Evolutionary conservation across 2,888 invertebrate genomes (phyloP), one percentile per base, ranked within the genome.

Genomic region (Xestia sexstrigata): DNA sequence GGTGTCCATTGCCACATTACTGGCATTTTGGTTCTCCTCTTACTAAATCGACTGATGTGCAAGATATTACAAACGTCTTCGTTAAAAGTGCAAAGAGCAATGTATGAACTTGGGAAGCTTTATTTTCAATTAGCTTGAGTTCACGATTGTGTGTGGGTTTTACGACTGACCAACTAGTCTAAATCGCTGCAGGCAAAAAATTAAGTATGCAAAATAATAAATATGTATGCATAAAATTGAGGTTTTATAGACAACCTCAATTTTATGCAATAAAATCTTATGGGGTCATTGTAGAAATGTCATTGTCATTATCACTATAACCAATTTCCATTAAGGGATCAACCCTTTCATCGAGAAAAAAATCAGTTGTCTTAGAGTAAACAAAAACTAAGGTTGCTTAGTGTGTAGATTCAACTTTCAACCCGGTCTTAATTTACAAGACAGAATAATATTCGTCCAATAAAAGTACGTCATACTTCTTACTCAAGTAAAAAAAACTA

Each of bases 281-380:
- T 13, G 13, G 55, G 13, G 55, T 55, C 6, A 15, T 15, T 26
- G 23, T 26, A 26, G n/a, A n/a, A 5, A n/a, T 35, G 35, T 35
- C 35, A 35, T 35, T 35, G 35, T n/a, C n/a, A n/a, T n/a, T 13
- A n/a, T 55, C 4, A 11, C 23, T n/a, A n/a, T 55, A n/a, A 55
- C 1, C 8, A 55, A 55, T 11, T 55, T 13, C 2, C 0, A 4
- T 11, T 4, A n/a, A 4, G 11, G n/a, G 13, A n/a, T 1, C 4
- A 55, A n/a, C 13, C 52, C n/a, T n/a, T n/a, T 13, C 0, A 55
- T n/a, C n/a, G 11, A 1, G 13, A 55, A n/a, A 52, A 23, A 52
- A 55, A 55, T 20, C 49, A 0, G 2, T 8, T 8, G 20, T 49
- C 49, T n/a, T 13, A n/a, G 17, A 2, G 26, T 0, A 60, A 26